Percentiles rank a stretch among this genome's conserved stretches.
These are phyloP conservation scores for Pleuronectes platessa DNA, from an alignment of 2,113 vertebrate species.

Conservation along the genomic window DNA sequence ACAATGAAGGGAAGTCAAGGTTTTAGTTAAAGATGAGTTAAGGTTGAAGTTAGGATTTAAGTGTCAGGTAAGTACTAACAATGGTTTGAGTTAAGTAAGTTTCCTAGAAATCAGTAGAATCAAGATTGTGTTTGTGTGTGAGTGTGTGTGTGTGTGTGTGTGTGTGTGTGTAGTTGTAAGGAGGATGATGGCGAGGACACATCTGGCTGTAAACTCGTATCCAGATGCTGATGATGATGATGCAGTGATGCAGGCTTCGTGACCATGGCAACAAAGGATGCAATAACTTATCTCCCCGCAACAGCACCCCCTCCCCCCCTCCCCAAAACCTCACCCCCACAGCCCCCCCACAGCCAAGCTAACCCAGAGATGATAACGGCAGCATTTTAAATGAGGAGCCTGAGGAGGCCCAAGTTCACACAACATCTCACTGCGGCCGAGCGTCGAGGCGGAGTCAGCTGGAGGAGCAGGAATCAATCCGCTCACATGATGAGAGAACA, in stretches of 20 bases:
- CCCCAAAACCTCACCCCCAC: no score
- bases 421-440: slow-evolving; percentile 41
- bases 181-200: background rate
- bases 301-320: no score
- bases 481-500: background rate
- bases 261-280: slow-evolving; percentile 74
- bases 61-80: no score
- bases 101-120: no score
- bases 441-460: slow-evolving; percentile 46
- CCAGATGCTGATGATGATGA: slow-evolving; percentile 9
- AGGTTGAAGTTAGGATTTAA: no score
- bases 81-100: no score
- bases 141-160: background rate
- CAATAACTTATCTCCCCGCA: slow-evolving; percentile 47
- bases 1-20: no score
- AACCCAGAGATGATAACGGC: slow-evolving; percentile 15
- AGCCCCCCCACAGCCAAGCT: background rate
- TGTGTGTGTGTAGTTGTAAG: no score
- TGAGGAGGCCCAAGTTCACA: slow-evolving; percentile 50
- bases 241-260: slow-evolving; percentile 29
- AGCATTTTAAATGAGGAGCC: slow-evolving; percentile 47
- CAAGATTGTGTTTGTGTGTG: no score
- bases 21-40: no score
- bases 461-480: slow-evolving; percentile 12
- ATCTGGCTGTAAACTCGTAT: background rate